Base-by-base conservation (phyloP, 1,140 invertebrate genomes). In the Cheumatopsyche charites region DNA sequence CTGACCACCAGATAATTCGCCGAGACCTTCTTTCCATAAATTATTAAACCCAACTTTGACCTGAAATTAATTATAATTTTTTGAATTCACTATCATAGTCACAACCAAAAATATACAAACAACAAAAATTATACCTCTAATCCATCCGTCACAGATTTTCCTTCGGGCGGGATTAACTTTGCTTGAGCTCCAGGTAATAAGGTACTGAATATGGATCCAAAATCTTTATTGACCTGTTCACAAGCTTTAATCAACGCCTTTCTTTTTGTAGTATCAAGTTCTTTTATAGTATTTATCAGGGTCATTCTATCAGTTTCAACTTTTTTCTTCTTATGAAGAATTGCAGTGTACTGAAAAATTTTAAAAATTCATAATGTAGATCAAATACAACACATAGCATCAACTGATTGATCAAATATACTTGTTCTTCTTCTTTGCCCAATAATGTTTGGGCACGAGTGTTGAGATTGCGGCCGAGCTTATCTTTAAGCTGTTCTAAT, bases 1-100 rank as follows among this genome's bases (percentile, higher is more conserved):
- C 84, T 99, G 96, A 0, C 97, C 98, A 67, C 98, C 98, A 70
- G 95, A 98, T 58, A 99, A 85, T 86, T 99, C 98, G 67, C 90
- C 90, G 25, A 99, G 85, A 11, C 93, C 96, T 74, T 99, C 97
- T 83, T 99, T 99, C 95, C 96, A 99, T 0, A 94, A 87, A 63
- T 90, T 90, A 76, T 96, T 96, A 82, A 99, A 97, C 0, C 91
- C 93, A 17, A 99, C 93, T 82, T 94, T 94, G 9, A 98, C 90
- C 87, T 90, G 79, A 13, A 4, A 23, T 55, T 19, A 23, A 55
- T 55, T 55, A 21, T 55, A 6, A 47, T 47, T 47, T 47, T 47
- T 13, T 47, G 45, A 13, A 47, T 47, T 47, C 4, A 42, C 41
- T 7, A 5, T 7, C 41, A 42, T 7, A 42, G 41, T 42, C 13